These are phyloP conservation scores for Microtus oregoni DNA, from an alignment of 2,113 vertebrate species.

Conservation along the genomic window DNA sequence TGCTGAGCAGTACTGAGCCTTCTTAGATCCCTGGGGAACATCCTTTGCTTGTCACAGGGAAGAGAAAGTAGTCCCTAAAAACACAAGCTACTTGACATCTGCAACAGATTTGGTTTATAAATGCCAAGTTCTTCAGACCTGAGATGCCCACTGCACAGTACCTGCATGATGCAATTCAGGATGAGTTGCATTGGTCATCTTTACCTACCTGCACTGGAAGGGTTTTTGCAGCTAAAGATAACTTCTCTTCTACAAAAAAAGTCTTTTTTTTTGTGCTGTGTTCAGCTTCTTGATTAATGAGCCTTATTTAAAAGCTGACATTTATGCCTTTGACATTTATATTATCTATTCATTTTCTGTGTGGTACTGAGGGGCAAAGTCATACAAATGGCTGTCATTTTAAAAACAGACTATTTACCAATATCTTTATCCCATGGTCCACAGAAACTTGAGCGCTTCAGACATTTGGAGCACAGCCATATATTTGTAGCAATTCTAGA, in stretches of 20 bases:
- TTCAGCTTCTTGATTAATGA: background rate
- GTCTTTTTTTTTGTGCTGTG: background rate
- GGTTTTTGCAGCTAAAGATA: background rate
- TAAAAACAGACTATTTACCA: background rate
- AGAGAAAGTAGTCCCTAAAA: background rate
- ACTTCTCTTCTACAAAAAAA: background rate
- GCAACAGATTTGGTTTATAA: background rate
- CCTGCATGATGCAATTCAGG: background rate
- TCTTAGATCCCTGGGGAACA: background rate
- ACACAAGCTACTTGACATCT: background rate
- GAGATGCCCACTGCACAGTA: background rate
- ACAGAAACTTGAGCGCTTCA: background rate
- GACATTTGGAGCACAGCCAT: background rate
- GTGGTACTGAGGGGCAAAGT: background rate
- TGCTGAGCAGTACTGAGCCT: background rate
- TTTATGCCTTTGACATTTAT: conserved; percentile 28
- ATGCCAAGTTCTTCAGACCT: background rate
- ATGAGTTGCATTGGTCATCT: background rate
- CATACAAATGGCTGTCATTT: background rate
- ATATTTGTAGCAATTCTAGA: background rate
- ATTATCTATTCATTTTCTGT: conserved; percentile 25
- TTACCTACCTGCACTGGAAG: background rate
- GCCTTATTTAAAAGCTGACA: conserved; percentile 5
- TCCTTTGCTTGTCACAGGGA: background rate
- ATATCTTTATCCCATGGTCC: background rate